Conservation (phyloP, 1,140 invertebrate genomes). For the Dendrolimus kikuchii region DNA sequence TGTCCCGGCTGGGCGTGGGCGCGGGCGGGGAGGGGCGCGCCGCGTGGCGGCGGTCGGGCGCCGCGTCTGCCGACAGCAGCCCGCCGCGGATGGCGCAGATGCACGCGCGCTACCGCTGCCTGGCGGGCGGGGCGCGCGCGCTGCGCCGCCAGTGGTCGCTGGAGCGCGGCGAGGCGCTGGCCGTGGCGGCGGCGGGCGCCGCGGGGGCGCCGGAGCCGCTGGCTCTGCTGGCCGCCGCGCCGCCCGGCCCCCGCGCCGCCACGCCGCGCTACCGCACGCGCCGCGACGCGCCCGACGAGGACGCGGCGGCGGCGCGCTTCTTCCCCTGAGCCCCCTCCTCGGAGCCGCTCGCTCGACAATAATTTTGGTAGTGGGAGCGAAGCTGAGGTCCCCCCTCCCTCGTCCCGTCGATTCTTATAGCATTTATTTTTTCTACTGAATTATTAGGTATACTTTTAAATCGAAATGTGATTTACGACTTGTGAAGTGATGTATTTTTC, state of each 20-base stretch:
- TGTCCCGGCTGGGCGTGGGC: not conserved
- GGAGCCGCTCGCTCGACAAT: slow-evolving; percentile 30
- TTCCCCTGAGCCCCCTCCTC: slow-evolving; percentile 8
- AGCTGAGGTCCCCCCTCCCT: slow-evolving; percentile 1
- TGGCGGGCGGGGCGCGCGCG: slow-evolving; percentile 21
- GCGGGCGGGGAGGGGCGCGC: slow-evolving; percentile 6
- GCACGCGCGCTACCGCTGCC: slow-evolving; percentile 12
- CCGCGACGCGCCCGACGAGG: slow-evolving; percentile 15
- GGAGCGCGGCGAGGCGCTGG: slow-evolving; percentile 41
- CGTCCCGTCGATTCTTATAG: not conserved
- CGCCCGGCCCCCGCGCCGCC: slow-evolving; percentile 18
- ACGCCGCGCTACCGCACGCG: slow-evolving; percentile 30
- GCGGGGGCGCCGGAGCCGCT: slow-evolving; percentile 15
- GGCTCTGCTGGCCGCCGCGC: slow-evolving; percentile 9
- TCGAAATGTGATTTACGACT: not conserved
- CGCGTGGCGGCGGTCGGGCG: slow-evolving; percentile 41
- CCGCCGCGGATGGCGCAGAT: slow-evolving; percentile 19
- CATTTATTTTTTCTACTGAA: slow-evolving; percentile 4
- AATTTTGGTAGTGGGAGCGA: slow-evolving; percentile 27
- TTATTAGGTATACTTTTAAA: slow-evolving; percentile 4
- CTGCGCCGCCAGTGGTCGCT: slow-evolving; percentile 50
- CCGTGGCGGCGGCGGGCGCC: slow-evolving; percentile 26
- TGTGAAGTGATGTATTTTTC: not conserved
- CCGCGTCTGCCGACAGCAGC: slow-evolving; percentile 41
- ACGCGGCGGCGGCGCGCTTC: slow-evolving; percentile 3